These are phyloP conservation scores for Luehdorfia chinensis DNA, from an alignment of 1,140 invertebrate species.

Conservation along the genomic window DNA sequence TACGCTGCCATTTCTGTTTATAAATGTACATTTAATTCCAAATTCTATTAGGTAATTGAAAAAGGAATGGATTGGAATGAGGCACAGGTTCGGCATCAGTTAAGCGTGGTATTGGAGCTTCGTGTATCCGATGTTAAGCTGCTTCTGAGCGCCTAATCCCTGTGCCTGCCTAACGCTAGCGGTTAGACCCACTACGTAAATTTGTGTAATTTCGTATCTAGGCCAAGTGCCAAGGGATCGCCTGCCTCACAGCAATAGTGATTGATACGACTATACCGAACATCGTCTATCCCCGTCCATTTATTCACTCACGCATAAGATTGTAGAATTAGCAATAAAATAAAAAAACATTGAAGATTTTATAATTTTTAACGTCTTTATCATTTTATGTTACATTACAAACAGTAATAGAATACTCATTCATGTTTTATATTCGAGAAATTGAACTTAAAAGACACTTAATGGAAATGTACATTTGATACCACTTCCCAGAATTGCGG, in stretches of 20 bases:
- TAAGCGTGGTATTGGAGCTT: constrained; percentile 60
- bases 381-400: no score
- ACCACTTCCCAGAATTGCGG: constrained; percentile 5
- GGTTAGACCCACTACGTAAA: constrained; percentile 70
- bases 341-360: background rate
- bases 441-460: constrained; percentile 2
- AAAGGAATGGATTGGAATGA: constrained; percentile 27
- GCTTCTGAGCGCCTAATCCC: constrained; percentile 57
- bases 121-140: constrained; percentile 58
- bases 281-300: constrained; percentile 40
- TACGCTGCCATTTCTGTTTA: constrained; percentile 33
- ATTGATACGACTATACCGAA: constrained; percentile 69
- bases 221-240: constrained; percentile 73
- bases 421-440: background rate
- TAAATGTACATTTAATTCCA: constrained; percentile 27
- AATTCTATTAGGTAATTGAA: constrained; percentile 26
- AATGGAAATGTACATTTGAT: constrained; percentile 3
- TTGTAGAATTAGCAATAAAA: background rate
- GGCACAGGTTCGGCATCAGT: constrained; percentile 43
- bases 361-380: background rate
- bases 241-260: constrained; percentile 65
- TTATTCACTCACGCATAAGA: constrained; percentile 37
- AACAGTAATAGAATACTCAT: background rate
- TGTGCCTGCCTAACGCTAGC: constrained; percentile 45
- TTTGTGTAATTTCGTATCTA: constrained; percentile 74